phyloP scores from a whole-genome alignment of 2,888 invertebrate genomes.

The Drosophila fungiperda region DNA sequence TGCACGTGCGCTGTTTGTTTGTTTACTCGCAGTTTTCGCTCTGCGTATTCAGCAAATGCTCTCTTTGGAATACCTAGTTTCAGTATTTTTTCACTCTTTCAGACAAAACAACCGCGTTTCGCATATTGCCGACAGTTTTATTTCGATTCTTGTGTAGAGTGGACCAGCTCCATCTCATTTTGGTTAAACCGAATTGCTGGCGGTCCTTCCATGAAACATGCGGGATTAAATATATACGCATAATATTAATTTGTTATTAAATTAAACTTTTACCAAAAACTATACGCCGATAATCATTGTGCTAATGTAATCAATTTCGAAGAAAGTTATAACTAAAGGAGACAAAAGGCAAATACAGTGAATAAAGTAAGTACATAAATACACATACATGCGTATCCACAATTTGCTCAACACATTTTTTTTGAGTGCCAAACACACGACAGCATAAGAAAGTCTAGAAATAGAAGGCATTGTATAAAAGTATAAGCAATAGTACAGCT shows the following conservation, averaged over 20 bases:
- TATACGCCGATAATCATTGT: constrained; percentile 14
- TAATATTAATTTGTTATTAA: constrained; percentile 4
- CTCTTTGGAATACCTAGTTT: constrained; percentile 4
- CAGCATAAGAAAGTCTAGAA: constrained; percentile 51
- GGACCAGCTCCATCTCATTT: constrained; percentile 13
- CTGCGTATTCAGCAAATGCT: constrained; percentile 10
- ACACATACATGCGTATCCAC: constrained; percentile 12
- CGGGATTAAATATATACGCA: constrained; percentile 2
- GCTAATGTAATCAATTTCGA: constrained; percentile 9
- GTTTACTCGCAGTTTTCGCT: not conserved
- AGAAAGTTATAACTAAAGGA: constrained; percentile 30
- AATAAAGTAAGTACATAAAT: constrained; percentile 33
- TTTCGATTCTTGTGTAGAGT: constrained; percentile 27
- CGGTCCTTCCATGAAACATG: constrained; percentile 28
- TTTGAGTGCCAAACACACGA: constrained; percentile 8
- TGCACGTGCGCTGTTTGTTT: not conserved
- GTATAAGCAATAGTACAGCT: constrained; percentile 8
- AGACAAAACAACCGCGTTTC: constrained; percentile 4
- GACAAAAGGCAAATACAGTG: constrained; percentile 23
- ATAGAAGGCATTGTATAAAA: constrained; percentile 51
- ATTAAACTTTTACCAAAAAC: constrained; percentile 9
- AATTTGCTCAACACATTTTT: constrained; percentile 3
- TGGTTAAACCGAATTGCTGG: constrained; percentile 8
- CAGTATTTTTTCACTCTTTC: constrained; percentile 7
- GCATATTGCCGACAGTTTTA: constrained; percentile 18